Base-by-base conservation (phyloP, 2,797 vertebrate species). In the Sebastolobus altivelis region DNA sequence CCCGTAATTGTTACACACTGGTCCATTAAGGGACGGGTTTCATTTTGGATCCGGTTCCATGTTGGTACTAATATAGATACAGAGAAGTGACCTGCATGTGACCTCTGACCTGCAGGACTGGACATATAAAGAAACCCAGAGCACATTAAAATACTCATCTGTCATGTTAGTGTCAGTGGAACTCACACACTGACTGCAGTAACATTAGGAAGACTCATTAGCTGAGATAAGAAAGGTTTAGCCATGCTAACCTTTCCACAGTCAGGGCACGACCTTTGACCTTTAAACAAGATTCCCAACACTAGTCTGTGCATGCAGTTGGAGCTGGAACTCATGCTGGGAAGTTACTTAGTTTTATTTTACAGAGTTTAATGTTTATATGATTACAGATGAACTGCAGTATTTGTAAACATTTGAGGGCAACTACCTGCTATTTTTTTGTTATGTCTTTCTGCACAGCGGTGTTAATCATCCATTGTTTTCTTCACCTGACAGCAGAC, bases 181-280 rank as follows among this genome's bases (percentile, higher is more conserved):
- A 43, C 40, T 60, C 16, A 66, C 8, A 49, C 20, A 37, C 33
- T 14, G 43, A 20, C 54, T 46, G 69, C 74, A 62, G 75, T 37
- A 72, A 78, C 67, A 40, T 74, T 52, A 79, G 65, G 59, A 62
- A 60, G 73, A 77, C 70, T 63, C 65, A 59, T 77, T 38, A 52
- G 54, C 63, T 75, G 35, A 46, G 55, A 55, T 8, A 20, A 46
- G 29, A 72, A 11, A 70, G 29, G 59, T 74, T 71, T 75, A 54
- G 37, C 29, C 33, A 8, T 7, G 55, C 38, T 61, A 33, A 83
- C 68, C 77, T 82, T 80, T 83, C 70, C 13, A 55, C 67, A 59
- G 52, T 20, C 65, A 49, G 75, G 78, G 72, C 65, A 2, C 25
- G 29, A 75, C 84, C 79, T 89, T 81, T 92, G 80, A 90, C 84